phyloP scores from a whole-genome alignment of 2,888 invertebrate genomes.

The Steromphala cineraria region DNA sequence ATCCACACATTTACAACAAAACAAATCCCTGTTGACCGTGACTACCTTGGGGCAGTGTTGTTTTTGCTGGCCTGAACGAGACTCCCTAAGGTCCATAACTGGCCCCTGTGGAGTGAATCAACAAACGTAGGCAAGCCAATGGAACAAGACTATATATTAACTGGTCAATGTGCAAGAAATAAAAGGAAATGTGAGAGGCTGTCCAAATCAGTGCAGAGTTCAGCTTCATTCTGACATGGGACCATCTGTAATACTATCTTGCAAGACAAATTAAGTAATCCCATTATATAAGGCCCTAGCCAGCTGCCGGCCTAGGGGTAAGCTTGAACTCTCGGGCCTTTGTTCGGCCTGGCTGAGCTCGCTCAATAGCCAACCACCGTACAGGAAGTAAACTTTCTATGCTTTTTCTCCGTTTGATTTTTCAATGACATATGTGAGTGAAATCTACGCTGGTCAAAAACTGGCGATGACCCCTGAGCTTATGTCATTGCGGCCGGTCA shows the following conservation, averaged over 20 bases:
- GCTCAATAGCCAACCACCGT: slow-evolving; percentile 11
- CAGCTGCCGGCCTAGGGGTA: slow-evolving; percentile 26
- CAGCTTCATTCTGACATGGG: slow-evolving; percentile 1
- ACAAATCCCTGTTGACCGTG: not conserved
- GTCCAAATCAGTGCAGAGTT: not conserved
- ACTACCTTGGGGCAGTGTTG: not conserved
- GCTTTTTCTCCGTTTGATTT: slow-evolving; percentile 22
- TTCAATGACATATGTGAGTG: slow-evolving; percentile 27
- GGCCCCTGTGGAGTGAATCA: slow-evolving; percentile 2
- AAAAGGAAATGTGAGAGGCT: not conserved
- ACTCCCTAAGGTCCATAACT: not conserved
- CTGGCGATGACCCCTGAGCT: slow-evolving; percentile 17
- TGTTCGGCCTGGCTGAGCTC: slow-evolving; percentile 23
- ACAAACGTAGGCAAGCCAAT: slow-evolving; percentile 10
- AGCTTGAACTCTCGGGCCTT: slow-evolving; percentile 8
- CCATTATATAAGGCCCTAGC: slow-evolving; percentile 23
- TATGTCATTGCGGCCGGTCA: slow-evolving; percentile 20
- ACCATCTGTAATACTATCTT: slow-evolving; percentile 28
- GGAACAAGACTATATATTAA: not conserved
- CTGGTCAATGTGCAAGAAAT: not conserved
- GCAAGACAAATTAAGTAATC: slow-evolving; percentile 30
- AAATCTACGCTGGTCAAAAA: slow-evolving; percentile 19
- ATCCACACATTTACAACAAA: not conserved
- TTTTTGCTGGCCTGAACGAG: not conserved
- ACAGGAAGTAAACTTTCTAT: slow-evolving; percentile 25